Percentiles rank a stretch among this genome's conserved stretches.
phyloP scores from a whole-genome alignment of 1,140 invertebrate species.

The Drosophila arizonae region DNA sequence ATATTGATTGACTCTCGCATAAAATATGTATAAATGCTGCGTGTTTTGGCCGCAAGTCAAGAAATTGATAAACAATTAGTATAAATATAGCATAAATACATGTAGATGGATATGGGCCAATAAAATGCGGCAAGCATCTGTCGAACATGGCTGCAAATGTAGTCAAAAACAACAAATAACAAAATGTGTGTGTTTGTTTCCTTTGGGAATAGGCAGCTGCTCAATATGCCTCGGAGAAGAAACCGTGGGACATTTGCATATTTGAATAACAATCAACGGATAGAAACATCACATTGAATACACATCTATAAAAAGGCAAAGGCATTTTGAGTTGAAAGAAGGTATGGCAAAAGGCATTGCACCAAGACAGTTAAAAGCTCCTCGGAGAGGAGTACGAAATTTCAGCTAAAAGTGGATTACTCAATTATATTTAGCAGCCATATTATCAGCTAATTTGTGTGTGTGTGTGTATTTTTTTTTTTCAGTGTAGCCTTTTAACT shows the following conservation, averaged over 20 bases:
- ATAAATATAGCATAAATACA: slow-evolving; percentile 23
- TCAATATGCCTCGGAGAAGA: slow-evolving; percentile 23
- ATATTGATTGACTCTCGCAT: slow-evolving; percentile 1
- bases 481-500: neutral
- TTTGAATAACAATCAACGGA: slow-evolving; percentile 42
- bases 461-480: too few relatives aligned
- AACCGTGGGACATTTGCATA: slow-evolving; percentile 34
- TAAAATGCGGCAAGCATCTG: slow-evolving; percentile 35
- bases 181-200: neutral
- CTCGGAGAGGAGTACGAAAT: neutral
- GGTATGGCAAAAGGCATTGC: neutral
- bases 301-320: slow-evolving; percentile 33
- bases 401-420: neutral
- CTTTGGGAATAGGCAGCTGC: slow-evolving; percentile 47
- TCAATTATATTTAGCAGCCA: neutral
- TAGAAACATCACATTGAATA: slow-evolving; percentile 31
- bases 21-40: slow-evolving; percentile 4
- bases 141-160: slow-evolving; percentile 19
- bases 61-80: slow-evolving; percentile 47
- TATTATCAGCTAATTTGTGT: neutral
- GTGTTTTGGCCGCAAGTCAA: slow-evolving; percentile 40
- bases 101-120: slow-evolving; percentile 17
- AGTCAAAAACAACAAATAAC: slow-evolving; percentile 17
- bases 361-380: neutral
- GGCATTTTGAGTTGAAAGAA: slow-evolving; percentile 6